Conservation (phyloP, 1,140 invertebrate genomes). For the Tetramorium simillimum region DNA sequence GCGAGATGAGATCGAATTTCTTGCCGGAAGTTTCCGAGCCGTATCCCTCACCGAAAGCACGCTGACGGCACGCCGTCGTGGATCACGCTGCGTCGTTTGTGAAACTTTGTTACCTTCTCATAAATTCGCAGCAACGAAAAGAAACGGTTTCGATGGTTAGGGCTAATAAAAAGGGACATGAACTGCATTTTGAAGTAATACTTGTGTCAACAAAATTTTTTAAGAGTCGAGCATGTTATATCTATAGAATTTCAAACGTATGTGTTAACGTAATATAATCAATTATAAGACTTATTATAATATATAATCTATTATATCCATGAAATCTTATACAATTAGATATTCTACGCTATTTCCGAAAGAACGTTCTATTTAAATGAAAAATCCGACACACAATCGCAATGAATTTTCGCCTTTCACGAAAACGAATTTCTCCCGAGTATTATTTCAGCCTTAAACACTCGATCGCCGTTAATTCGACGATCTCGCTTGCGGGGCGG, state of each 20-base stretch:
- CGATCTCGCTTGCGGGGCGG: conserved; percentile 13
- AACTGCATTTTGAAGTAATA: neutral
- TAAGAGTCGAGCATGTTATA: neutral
- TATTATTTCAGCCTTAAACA: conserved; percentile 42
- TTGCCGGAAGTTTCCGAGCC: conserved; percentile 26
- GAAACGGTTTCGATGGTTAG: neutral
- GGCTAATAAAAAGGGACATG: no score
- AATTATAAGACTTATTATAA: neutral
- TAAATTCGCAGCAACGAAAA: conserved; percentile 32
- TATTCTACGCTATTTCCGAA: neutral
- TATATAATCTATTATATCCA: neutral
- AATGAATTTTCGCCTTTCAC: neutral
- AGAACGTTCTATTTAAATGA: neutral
- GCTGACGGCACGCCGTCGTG: conserved; percentile 19
- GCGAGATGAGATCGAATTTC: conserved; percentile 60
- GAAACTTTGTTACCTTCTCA: neutral
- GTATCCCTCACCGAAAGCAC: conserved; percentile 14
- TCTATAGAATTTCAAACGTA: neutral
- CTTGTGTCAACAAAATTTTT: neutral
- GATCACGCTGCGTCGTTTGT: conserved; percentile 54
- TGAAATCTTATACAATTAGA: neutral
- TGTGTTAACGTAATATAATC: neutral
- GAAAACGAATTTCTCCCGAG: neutral
- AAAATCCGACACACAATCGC: neutral
- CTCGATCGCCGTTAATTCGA: conserved; percentile 38